phyloP scores from a whole-genome alignment of 2,113 vertebrate species.

The Plectropomus leopardus region DNA sequence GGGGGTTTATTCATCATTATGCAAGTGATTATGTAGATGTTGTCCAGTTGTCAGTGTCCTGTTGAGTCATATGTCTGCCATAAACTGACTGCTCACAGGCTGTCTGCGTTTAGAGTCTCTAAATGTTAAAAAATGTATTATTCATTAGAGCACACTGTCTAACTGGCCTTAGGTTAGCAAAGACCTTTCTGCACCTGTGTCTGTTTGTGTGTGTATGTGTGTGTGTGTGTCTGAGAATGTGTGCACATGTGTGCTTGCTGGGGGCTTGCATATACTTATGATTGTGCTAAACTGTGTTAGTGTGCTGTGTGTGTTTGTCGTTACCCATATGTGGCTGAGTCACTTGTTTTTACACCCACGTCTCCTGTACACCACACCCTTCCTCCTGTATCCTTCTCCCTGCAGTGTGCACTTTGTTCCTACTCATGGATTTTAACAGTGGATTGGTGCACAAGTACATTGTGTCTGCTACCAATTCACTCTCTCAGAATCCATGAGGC shows the following conservation, averaged over 20 bases:
- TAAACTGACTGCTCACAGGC: conserved; percentile 56
- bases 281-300: conserved; percentile 55
- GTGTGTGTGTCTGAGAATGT: not conserved
- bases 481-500: conserved; percentile 59
- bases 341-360: conserved; percentile 48
- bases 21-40: conserved; percentile 41
- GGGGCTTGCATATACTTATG: conserved; percentile 44
- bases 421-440: conserved; percentile 68
- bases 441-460: conserved; percentile 26
- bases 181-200: conserved; percentile 75
- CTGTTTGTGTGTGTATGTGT: not conserved
- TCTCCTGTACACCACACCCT: conserved; percentile 47
- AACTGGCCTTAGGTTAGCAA: conserved; percentile 72
- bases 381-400: conserved; percentile 58
- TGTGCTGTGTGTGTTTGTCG: conserved; percentile 44
- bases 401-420: conserved; percentile 70
- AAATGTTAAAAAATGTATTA: conserved; percentile 79
- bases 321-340: conserved; percentile 57
- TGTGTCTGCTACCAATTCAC: conserved; percentile 33
- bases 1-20: conserved; percentile 39
- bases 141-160: conserved; percentile 70
- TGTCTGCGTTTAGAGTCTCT: conserved; percentile 57
- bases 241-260: conserved; percentile 21
- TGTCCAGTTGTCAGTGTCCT: conserved; percentile 62
- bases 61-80: conserved; percentile 48